Base-by-base conservation (phyloP, 2,797 vertebrate genomes). In the Synanceia verrucosa region DNA sequence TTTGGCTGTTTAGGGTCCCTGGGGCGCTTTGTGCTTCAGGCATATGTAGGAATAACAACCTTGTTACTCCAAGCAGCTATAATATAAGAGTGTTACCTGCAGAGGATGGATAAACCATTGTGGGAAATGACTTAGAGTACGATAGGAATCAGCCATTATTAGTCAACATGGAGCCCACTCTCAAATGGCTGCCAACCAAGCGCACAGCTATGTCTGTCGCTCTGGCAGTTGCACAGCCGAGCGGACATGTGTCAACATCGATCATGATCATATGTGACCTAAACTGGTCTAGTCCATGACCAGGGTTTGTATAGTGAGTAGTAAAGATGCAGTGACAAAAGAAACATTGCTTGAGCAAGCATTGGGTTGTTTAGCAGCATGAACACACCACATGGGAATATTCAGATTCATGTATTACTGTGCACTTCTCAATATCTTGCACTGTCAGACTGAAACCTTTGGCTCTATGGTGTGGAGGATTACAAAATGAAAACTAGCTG, bases 121-220 rank as follows among this genome's bases (percentile, higher is more conserved):
- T 73, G 70, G 47, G 50, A 67, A 75, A 72, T 83, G 48, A 77
- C 37, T 53, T 43, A 57, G 65, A 52, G 65, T 31, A 58, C 84
- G 83, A 85, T 81, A 46, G 62, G 65, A 88, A 87, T 86, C 81
- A 85, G 71, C 65, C 78, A 72, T 65, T 65, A 72, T 76, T 61
- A 52, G 71, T 81, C 73, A 85, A 89, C 81, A 91, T 89, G 87
- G 72, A 88, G 78, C 63, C 82, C 62, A 23, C 74, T 74, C 56
- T 86, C 79, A 91, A 90, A 88, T 85, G 81, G 73, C 69, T 75
- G 85, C 75, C 84, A 88, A 53, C 66, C 58, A 53, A 74, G 74
- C 39, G 24, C 70, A 16, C 72, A 70, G 62, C 81, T 71, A 48
- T 76, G 71, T 69, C 52, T 84, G 65, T 46, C 48, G 37, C 64